These are phyloP conservation scores for Malurus leucopterus DNA, from an alignment of 2,797 vertebrate genomes.

Conservation along the genomic window DNA sequence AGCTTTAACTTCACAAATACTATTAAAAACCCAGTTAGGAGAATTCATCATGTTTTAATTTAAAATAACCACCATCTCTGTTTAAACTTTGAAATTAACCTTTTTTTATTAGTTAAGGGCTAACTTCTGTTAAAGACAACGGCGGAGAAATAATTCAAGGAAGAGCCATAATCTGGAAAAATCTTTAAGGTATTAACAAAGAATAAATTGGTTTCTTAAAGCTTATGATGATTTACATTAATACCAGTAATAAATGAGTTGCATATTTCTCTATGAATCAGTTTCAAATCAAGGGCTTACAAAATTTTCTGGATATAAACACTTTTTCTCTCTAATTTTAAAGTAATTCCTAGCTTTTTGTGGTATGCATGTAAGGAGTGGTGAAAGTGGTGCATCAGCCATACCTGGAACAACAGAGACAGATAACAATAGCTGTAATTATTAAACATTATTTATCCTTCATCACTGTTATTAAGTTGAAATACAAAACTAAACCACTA, in stretches of 20 bases:
- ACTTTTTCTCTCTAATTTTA: conserved; percentile 84
- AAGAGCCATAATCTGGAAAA: neutral
- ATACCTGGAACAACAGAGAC: conserved; percentile 76
- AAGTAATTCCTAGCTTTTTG: conserved; percentile 89
- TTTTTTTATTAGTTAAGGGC: neutral
- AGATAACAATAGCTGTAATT: neutral
- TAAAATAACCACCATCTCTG: neutral
- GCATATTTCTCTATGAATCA: neutral
- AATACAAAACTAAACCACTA: neutral
- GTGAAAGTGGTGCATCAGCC: conserved; percentile 86
- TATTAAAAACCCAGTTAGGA: neutral
- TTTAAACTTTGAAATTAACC: neutral
- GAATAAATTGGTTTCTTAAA: neutral
- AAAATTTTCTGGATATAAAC: conserved; percentile 21
- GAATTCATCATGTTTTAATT: neutral
- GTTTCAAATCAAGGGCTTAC: conserved; percentile 26
- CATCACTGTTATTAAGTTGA: neutral
- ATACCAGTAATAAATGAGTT: neutral
- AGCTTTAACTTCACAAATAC: neutral
- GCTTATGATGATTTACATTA: neutral
- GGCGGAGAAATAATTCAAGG: neutral
- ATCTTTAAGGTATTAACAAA: neutral
- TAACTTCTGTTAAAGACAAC: neutral
- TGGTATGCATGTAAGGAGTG: conserved; percentile 88
- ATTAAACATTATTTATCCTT: neutral